A percentile compares a stretch with the other conserved stretches of the same genome.
phyloP scores from a whole-genome alignment of 2,113 vertebrate species.

The Misgurnus mizolepis region DNA sequence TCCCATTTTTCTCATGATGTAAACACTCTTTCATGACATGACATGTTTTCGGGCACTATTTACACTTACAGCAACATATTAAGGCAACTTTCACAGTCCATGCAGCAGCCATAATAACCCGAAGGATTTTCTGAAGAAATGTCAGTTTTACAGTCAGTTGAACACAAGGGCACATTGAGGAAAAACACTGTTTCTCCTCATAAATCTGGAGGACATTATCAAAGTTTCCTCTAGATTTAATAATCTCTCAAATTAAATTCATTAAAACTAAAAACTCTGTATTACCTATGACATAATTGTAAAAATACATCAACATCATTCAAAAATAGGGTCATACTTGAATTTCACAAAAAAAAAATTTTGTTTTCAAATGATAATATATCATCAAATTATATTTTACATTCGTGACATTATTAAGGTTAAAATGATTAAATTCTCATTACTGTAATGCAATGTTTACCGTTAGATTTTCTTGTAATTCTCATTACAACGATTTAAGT shows the following conservation, averaged over 20 bases:
- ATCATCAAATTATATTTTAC: background rate
- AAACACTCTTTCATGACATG: slow-evolving; percentile 5
- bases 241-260: background rate
- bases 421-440: background rate
- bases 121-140: slow-evolving; percentile 1
- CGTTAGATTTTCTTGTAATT: too few relatives aligned
- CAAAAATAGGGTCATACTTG: background rate
- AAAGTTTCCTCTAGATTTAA: too few relatives aligned
- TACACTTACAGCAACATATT: slow-evolving; percentile 12
- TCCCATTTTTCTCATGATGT: slow-evolving; percentile 13
- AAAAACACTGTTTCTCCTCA: background rate
- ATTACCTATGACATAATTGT: slow-evolving; percentile 2
- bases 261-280: slow-evolving; percentile 18
- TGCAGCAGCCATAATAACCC: background rate
- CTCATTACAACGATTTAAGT: too few relatives aligned
- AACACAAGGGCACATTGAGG: background rate
- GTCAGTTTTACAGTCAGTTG: slow-evolving; percentile 11
- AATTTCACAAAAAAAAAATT: background rate
- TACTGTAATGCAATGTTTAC: background rate
- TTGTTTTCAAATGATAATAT: background rate
- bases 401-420: background rate
- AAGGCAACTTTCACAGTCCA: slow-evolving; percentile 36
- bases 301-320: slow-evolving; percentile 18
- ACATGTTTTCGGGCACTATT: slow-evolving; percentile 2
- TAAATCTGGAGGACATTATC: background rate